Conservation (phyloP, 2,888 invertebrate genomes). For the Lagria hirta region DNA sequence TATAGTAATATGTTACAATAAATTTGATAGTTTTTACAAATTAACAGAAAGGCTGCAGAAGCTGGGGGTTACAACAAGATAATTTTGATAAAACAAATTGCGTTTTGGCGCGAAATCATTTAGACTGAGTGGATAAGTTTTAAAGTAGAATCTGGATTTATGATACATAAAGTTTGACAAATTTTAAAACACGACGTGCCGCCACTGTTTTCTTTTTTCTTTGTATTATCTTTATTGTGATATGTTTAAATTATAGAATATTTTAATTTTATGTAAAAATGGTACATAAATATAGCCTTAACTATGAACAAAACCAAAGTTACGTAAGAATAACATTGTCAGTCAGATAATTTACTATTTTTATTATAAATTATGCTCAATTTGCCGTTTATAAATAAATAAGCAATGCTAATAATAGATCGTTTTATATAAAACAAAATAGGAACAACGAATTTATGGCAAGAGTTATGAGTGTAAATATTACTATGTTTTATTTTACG, state of each 20-base stretch:
- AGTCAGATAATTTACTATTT: conserved; percentile 13
- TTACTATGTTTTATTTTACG: conserved; percentile 31
- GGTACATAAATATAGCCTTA: conserved; percentile 15
- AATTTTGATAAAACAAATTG: too few species aligned
- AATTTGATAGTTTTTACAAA: too few species aligned
- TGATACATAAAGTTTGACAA: too few species aligned
- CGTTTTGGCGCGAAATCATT: too few species aligned
- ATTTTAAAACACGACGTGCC: too few species aligned
- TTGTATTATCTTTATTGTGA: conserved; percentile 20
- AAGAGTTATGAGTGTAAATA: conserved; percentile 27
- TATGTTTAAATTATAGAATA: conserved; percentile 15
- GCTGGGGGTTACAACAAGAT: too few species aligned
- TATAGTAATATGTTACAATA: too few species aligned
- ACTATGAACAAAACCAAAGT: conserved; percentile 22
- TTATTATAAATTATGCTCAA: conserved; percentile 20
- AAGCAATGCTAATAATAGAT: conserved; percentile 5
- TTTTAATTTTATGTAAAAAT: conserved; percentile 14
- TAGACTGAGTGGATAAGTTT: too few species aligned
- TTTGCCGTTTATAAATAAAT: conserved; percentile 13
- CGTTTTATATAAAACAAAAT: background rate
- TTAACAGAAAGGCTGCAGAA: too few species aligned
- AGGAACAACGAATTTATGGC: conserved; percentile 28
- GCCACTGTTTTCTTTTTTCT: conserved; percentile 5
- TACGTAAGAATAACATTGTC: conserved; percentile 17
- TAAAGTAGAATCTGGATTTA: too few species aligned